A percentile compares a stretch with the other conserved stretches of the same genome.
phyloP scores from a whole-genome alignment of 2,888 invertebrate genomes.

The Crossocerus cetratus region DNA sequence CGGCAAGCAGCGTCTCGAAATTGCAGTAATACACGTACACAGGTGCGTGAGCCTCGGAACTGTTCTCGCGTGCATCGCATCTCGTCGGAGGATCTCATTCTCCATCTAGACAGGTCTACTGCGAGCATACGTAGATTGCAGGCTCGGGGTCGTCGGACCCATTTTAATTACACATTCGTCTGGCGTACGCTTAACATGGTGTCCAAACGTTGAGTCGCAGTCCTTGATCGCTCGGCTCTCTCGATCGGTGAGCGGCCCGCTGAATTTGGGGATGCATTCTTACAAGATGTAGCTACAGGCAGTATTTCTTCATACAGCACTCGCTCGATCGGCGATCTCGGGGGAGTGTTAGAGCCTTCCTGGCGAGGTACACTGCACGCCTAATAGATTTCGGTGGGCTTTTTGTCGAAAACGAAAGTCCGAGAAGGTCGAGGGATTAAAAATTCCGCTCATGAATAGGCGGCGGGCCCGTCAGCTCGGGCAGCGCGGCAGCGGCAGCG shows the following conservation, averaged over 20 bases:
- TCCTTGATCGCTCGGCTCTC: background rate
- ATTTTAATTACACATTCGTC: background rate
- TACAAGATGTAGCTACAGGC: no score
- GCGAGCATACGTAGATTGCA: constrained; percentile 13
- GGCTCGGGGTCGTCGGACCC: constrained; percentile 17
- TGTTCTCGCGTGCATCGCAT: constrained; percentile 51
- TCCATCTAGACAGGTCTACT: constrained; percentile 22
- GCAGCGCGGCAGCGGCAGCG: background rate
- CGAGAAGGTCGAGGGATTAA: constrained; percentile 38
- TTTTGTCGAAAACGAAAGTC: constrained; percentile 14
- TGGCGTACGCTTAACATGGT: constrained; percentile 1
- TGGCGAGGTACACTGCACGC: background rate
- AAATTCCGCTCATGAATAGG: constrained; percentile 50
- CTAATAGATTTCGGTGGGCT: background rate
- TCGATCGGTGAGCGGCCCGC: no score
- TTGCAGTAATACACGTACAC: constrained; percentile 54
- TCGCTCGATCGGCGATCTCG: no score
- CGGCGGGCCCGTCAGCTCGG: background rate
- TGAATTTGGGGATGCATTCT: no score
- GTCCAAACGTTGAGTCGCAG: background rate
- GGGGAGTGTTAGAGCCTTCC: background rate
- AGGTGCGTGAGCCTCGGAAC: constrained; percentile 39
- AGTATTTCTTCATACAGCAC: no score
- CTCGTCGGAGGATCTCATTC: constrained; percentile 17
- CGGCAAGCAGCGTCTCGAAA: constrained; percentile 32